Evolutionary conservation across 2,113 vertebrate species (phyloP).

Genomic region (Xiphophorus maculatus): DNA sequence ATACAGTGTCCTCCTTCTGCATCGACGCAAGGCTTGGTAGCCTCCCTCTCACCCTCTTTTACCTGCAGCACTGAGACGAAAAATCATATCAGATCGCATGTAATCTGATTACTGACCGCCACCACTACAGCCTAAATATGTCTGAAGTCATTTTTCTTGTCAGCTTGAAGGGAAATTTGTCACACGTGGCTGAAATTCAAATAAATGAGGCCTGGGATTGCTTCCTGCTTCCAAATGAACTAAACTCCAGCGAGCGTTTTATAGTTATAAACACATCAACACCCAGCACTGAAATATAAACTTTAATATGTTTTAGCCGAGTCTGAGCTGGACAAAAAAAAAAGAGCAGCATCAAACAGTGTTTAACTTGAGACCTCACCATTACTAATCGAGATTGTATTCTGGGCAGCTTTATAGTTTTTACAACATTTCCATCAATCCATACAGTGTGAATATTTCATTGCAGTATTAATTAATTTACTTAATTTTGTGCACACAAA

Average conservation of each 20-base stretch:
- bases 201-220: neutral
- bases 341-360: too few species aligned
- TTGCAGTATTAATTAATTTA: neutral
- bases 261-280: too few species aligned
- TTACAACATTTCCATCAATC: neutral
- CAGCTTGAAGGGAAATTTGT: neutral
- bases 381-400: too few species aligned
- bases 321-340: neutral
- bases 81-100: neutral
- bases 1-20: constrained; percentile 18
- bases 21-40: neutral
- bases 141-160: neutral
- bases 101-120: neutral
- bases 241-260: neutral
- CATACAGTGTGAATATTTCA: neutral
- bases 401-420: too few species aligned
- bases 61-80: neutral
- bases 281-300: neutral
- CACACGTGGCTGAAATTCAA: neutral
- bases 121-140: neutral
- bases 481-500: neutral
- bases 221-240: neutral
- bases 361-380: too few species aligned
- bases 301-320: neutral
- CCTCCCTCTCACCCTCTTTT: neutral